Conservation (phyloP, 2,113 vertebrate genomes). For the Oenanthe melanoleuca region DNA sequence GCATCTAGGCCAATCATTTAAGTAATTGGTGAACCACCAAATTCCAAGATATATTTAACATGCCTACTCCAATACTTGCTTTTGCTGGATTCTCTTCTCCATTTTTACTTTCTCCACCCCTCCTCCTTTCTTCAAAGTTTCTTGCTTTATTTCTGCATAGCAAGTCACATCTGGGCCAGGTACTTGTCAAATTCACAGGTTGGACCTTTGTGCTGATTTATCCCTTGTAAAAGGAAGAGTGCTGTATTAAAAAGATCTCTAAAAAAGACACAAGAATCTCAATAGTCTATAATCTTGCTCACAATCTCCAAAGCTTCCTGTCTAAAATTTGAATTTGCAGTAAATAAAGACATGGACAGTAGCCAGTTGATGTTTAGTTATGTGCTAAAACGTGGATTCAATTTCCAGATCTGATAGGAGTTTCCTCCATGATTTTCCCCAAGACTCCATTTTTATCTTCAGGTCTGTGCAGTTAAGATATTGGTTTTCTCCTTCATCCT, state of each 20-base stretch:
- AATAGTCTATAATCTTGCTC: background rate
- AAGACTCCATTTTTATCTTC: background rate
- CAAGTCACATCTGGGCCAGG: background rate
- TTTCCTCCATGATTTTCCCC: conserved; percentile 14
- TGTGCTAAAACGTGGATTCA: background rate
- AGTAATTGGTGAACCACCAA: background rate
- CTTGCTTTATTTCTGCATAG: background rate
- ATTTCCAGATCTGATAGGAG: conserved; percentile 22
- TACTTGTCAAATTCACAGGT: background rate
- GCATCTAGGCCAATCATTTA: background rate
- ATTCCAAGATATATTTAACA: background rate
- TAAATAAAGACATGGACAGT: conserved; percentile 18
- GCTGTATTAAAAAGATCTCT: background rate
- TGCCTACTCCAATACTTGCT: background rate
- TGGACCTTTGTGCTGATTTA: background rate
- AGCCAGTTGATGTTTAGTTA: background rate
- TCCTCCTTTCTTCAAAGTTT: background rate
- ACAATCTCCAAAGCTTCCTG: background rate
- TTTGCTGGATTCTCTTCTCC: background rate
- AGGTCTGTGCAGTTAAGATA: background rate
- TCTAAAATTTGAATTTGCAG: background rate
- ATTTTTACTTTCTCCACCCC: background rate
- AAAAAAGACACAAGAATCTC: conserved; percentile 20
- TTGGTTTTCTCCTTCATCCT: background rate
- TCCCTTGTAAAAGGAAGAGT: background rate